Base-by-base conservation (phyloP, 2,113 vertebrate species). In the Rhadina sibilatrix region DNA sequence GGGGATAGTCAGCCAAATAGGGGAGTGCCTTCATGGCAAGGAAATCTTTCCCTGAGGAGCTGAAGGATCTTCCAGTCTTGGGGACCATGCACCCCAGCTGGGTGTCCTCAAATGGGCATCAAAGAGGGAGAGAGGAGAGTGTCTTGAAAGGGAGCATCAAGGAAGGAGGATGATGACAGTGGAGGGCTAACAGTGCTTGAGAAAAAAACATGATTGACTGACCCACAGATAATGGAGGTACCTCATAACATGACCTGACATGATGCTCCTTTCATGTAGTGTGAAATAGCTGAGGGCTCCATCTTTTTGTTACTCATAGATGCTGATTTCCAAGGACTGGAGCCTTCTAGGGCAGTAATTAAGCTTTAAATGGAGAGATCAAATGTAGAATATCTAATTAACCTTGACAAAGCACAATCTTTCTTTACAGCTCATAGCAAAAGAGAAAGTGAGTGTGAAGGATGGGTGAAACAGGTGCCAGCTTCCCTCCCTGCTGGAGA, bases 371-470 rank as follows among this genome's bases (percentile, higher is more conserved):
- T 46, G 0, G 47, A 89, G 57, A 85, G 49, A 84, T 82, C 77
- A 84, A 83, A 94, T 60, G n/a, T 64, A 89, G 65, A 91, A 91
- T 90, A 77, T 69, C 65, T 82, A 53, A 82, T 87, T 94, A 95
- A 81, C 38, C 30, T 38, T 94, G 56, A 88, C 68, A 78, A 74
- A 87, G 83, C 71, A 69, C 23, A 47, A 6, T 74, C 42, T 80
- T 83, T 86, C 90, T 83, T 82, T 63, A 66, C 33, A 87, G 83
- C 18, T 90, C 70, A 61, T 19, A 85, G 79, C 38, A 61, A 53
- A 95, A 86, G 31, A 81, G 64, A 83, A 81, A 77, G 63, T 46
- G 68, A 86, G 50, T 46, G 60, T 80, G 88, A 92, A 94, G 50
- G 61, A 52, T 61, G n/a, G 70, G 28, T 79, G 77, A 63, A 93